These are phyloP conservation scores for Sciurus vulgaris DNA, from an alignment of 2,797 vertebrate genomes.

Conservation along the genomic window DNA sequence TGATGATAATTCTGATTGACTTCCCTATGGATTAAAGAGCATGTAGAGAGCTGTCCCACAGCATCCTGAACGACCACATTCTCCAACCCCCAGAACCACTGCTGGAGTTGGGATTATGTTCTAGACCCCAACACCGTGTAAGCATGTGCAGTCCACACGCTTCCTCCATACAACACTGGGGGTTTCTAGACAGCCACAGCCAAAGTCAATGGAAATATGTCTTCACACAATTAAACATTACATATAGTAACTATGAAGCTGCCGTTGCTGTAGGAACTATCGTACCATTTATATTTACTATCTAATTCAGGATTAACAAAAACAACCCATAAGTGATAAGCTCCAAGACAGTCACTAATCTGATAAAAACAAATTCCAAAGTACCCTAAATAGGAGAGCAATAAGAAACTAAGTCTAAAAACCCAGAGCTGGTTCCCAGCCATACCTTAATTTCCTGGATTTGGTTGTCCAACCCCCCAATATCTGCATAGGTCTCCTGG, in stretches of 20 bases:
- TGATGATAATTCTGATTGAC: background rate
- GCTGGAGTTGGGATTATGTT: background rate
- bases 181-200: background rate
- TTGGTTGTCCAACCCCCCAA: constrained; percentile 97
- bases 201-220: background rate
- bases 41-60: background rate
- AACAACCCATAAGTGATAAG: background rate
- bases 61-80: background rate
- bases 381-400: background rate
- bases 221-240: background rate
- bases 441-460: constrained; percentile 99
- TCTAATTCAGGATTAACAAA: background rate
- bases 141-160: background rate
- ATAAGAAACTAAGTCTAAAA: background rate
- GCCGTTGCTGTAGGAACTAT: background rate
- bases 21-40: background rate
- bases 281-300: background rate
- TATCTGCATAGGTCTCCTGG: constrained; percentile 98
- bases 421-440: background rate
- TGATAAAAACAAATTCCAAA: background rate
- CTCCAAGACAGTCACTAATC: background rate
- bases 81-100: background rate
- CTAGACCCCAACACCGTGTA: background rate
- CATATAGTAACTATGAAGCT: background rate
- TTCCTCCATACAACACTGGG: background rate